These are phyloP conservation scores for Ceratina japonica DNA, from an alignment of 1,140 invertebrate species.

Conservation along the genomic window DNA sequence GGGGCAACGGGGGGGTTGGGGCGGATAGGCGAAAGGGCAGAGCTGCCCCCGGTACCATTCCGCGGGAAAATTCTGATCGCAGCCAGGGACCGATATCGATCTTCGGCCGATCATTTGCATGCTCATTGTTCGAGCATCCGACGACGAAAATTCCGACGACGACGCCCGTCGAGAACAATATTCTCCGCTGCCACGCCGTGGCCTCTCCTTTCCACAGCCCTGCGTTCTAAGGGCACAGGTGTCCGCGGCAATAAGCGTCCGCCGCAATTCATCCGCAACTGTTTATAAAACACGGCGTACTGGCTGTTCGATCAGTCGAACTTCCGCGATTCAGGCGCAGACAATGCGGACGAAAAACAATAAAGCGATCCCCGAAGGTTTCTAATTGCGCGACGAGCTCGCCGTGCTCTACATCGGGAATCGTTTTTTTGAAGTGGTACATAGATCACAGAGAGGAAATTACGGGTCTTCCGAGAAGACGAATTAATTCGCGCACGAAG, in stretches of 20 bases:
- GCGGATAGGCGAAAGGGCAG: constrained; percentile 33
- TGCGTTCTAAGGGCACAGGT: constrained; percentile 24
- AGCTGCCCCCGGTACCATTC: constrained; percentile 57
- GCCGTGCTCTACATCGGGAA: too few relatives aligned
- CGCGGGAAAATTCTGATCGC: constrained; percentile 78
- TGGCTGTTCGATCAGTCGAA: too few relatives aligned
- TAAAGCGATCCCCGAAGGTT: background rate
- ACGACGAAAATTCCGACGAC: constrained; percentile 73
- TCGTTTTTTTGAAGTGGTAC: background rate
- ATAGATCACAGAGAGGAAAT: constrained; percentile 10
- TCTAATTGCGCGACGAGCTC: background rate
- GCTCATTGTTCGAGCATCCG: constrained; percentile 77
- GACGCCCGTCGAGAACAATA: constrained; percentile 61
- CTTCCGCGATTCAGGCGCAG: background rate
- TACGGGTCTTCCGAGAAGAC: constrained; percentile 28
- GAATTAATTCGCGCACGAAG: constrained; percentile 41
- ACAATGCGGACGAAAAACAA: background rate
- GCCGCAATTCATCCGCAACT: background rate
- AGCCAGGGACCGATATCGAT: constrained; percentile 75
- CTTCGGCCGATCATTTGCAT: constrained; percentile 80
- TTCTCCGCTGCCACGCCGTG: constrained; percentile 44
- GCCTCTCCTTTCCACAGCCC: constrained; percentile 24
- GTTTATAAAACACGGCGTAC: background rate
- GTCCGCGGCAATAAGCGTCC: constrained; percentile 46
- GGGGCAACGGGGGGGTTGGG: constrained; percentile 42